phyloP scores from a whole-genome alignment of 2,888 invertebrate species.

The Lasioglossum marginatum region DNA sequence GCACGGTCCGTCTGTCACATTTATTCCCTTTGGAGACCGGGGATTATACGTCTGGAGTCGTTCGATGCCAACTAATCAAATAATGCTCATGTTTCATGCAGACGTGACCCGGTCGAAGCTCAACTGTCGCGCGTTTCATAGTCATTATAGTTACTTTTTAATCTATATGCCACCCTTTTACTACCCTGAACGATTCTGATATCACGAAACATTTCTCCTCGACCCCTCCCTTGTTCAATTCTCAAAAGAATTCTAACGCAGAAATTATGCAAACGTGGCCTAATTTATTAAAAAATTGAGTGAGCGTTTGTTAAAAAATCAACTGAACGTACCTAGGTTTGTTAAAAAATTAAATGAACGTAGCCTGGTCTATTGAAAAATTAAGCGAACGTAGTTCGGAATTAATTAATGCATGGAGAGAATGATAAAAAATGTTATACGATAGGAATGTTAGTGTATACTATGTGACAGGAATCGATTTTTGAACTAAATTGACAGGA shows the following conservation, averaged over 20 bases:
- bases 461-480: background rate
- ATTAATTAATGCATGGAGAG: background rate
- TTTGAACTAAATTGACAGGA: background rate
- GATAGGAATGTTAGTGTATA: background rate
- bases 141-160: background rate
- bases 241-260: too few species aligned
- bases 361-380: background rate
- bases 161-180: background rate
- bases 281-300: background rate
- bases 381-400: background rate
- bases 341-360: background rate
- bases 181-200: background rate
- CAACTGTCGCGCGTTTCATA: background rate
- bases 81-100: constrained; percentile 13
- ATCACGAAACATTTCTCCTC: background rate
- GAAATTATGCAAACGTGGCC: too few species aligned
- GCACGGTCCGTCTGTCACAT: background rate
- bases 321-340: background rate
- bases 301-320: too few species aligned
- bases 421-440: background rate
- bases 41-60: constrained; percentile 6
- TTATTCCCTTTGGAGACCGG: constrained; percentile 17
- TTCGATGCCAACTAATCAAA: background rate
- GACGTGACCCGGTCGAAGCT: background rate
- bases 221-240: background rate